A percentile compares a stretch with the other conserved stretches of the same genome.
Evolutionary conservation across 2,888 invertebrate genomes (phyloP).

Genomic region (Cantharis nigra): DNA sequence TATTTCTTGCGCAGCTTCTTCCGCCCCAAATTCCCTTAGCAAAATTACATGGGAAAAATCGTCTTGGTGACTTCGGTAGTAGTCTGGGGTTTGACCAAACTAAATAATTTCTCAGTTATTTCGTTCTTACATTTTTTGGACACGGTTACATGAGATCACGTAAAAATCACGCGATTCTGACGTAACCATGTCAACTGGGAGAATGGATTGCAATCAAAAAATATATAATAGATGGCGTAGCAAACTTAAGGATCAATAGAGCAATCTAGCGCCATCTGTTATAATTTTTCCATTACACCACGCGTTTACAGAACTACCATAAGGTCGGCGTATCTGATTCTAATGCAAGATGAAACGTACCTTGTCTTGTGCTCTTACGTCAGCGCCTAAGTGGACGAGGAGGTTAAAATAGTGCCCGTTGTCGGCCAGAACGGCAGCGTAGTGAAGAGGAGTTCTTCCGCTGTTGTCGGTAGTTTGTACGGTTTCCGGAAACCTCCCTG

Average conservation of each 20-base stretch:
- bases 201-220: neutral
- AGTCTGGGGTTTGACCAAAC: constrained; percentile 80
- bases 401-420: constrained; percentile 88
- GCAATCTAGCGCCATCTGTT: neutral
- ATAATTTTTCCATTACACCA: neutral
- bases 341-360: constrained; percentile 62
- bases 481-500: constrained; percentile 85
- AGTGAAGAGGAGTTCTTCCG: constrained; percentile 86
- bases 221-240: neutral
- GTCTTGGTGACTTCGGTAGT: constrained; percentile 71
- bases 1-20: constrained; percentile 69
- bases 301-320: neutral
- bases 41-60: constrained; percentile 72
- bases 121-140: neutral
- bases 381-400: constrained; percentile 83
- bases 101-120: constrained; percentile 49
- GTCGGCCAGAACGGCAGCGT: constrained; percentile 81
- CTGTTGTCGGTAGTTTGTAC: constrained; percentile 73
- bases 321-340: constrained; percentile 20
- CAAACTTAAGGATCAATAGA: neutral
- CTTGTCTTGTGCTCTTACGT: constrained; percentile 80
- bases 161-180: no score
- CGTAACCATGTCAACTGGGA: no score
- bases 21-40: constrained; percentile 71
- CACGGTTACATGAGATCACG: no score